phyloP scores from a whole-genome alignment of 2,797 vertebrate genomes.

The Fistularia tabacaria region DNA sequence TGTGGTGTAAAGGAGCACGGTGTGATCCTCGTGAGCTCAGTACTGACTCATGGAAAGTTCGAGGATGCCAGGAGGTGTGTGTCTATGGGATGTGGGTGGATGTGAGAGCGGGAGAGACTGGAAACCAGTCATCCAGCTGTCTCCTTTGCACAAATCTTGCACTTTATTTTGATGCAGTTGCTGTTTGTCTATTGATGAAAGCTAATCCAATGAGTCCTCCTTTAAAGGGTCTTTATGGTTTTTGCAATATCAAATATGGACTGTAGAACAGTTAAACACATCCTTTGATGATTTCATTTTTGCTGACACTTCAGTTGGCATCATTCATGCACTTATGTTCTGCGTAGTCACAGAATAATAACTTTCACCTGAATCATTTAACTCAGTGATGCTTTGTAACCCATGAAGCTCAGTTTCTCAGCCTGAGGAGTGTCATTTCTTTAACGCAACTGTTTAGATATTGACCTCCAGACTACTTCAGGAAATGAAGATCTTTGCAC shows the following conservation, averaged over 20 bases:
- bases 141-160: conserved; percentile 7
- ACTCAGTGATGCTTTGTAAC: conserved; percentile 13
- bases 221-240: too few relatives aligned
- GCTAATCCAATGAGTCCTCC: conserved; percentile 13
- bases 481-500: conserved; percentile 47
- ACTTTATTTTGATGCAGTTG: conserved; percentile 4
- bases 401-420: conserved; percentile 38
- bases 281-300: conserved; percentile 17
- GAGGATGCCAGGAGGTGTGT: conserved; percentile 35
- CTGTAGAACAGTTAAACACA: conserved; percentile 3
- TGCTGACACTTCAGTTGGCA: conserved; percentile 27
- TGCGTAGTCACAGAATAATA: conserved; percentile 30
- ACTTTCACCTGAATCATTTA: conserved; percentile 23
- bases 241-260: conserved; percentile 18
- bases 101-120: conserved; percentile 20
- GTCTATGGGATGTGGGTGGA: conserved; percentile 11
- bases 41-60: conserved; percentile 65
- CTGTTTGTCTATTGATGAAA: too few relatives aligned
- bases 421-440: conserved; percentile 41
- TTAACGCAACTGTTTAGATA: conserved; percentile 38
- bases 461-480: conserved; percentile 41
- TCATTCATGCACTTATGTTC: conserved; percentile 27
- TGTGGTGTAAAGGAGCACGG: conserved; percentile 24
- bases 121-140: conserved; percentile 35
- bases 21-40: conserved; percentile 49